Evolutionary conservation across 2,797 vertebrate species (phyloP), one percentile per base, ranked within the genome.

Genomic region (Pachyuromys duprasi): DNA sequence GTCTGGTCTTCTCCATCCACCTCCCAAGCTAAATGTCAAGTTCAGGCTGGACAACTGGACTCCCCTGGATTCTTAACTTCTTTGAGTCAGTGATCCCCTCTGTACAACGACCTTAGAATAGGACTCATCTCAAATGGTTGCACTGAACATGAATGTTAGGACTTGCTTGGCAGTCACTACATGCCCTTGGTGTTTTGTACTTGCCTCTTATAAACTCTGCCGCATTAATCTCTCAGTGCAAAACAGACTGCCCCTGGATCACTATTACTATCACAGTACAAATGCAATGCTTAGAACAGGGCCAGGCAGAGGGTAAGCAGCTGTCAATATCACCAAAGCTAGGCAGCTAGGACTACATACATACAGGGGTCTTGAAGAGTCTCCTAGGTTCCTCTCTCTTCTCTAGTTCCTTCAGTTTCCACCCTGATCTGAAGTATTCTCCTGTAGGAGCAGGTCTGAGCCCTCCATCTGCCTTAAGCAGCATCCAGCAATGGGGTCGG

Each of bases 391-490:
- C 62, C 42, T 20, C 31, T 53, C 11, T 55, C 5, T 65, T 22
- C 55, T 39, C 60, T 42, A 3, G 8, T 45, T 63, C 69, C 4
- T 63, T 53, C 39, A 36, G 55, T 26, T 42, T 31, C 60, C 12
- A 15, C 0, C 9, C 1, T 53, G 0, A 3, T 24, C 83, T 49
- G 18, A 60, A 36, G 63, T 3, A 0, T 62, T 42, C 62, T 33
- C 57, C 18, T 55, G 3, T 0, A 15, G 9, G 65, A 14, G 28
- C 3, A 60, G 22, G 12, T 60, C 26, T 1, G 28, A 80, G 49
- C 0, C 9, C 60, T 69, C 22, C 4, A 22, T 15, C 63, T 70
- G 28, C 33, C 22, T 42, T n/a, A 15, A 31, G 14, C 3, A 1
- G 36, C 2, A 6, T 36, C 63, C 53, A 28, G 49, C 49, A 49